phyloP scores from a whole-genome alignment of 2,113 vertebrate genomes.

The Channa maculata region DNA sequence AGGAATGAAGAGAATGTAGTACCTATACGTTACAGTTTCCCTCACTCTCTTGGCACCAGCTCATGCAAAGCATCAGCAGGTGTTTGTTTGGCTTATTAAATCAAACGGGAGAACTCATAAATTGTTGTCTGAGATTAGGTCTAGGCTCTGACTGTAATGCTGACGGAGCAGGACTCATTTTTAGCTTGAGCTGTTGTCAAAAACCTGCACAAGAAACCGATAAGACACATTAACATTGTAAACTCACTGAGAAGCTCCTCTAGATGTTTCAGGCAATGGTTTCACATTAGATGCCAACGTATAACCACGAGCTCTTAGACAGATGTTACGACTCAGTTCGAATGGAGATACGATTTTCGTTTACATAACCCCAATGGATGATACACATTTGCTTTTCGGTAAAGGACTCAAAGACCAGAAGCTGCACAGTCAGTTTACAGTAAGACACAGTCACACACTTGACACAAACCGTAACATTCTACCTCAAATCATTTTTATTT shows the following conservation, averaged over 20 bases:
- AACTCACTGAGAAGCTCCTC: neutral
- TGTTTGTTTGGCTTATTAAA: conserved; percentile 5
- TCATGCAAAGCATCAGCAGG: conserved; percentile 9
- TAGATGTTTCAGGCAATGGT: neutral
- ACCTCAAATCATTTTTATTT: conserved; percentile 71
- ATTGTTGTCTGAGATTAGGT: conserved; percentile 11
- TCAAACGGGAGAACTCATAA: conserved; percentile 16
- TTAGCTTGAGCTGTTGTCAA: neutral
- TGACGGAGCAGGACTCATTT: conserved; percentile 19
- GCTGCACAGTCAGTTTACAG: conserved; percentile 7
- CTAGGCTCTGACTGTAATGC: conserved; percentile 20
- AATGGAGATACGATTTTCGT: neutral
- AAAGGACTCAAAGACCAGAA: conserved; percentile 3
- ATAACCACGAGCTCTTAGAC: too few species aligned
- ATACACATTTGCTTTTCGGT: conserved; percentile 15
- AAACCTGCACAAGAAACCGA: conserved; percentile 22
- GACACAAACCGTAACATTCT: conserved; percentile 42
- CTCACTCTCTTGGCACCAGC: conserved; percentile 3
- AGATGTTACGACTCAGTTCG: too few species aligned
- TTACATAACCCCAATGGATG: neutral
- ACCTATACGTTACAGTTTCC: conserved; percentile 49
- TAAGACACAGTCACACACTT: conserved; percentile 28
- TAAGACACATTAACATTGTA: conserved; percentile 2
- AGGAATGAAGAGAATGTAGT: conserved; percentile 52
- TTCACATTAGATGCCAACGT: too few species aligned